Conservation (phyloP, 2,113 vertebrate species). For the Leucoraja erinaceus region DNA sequence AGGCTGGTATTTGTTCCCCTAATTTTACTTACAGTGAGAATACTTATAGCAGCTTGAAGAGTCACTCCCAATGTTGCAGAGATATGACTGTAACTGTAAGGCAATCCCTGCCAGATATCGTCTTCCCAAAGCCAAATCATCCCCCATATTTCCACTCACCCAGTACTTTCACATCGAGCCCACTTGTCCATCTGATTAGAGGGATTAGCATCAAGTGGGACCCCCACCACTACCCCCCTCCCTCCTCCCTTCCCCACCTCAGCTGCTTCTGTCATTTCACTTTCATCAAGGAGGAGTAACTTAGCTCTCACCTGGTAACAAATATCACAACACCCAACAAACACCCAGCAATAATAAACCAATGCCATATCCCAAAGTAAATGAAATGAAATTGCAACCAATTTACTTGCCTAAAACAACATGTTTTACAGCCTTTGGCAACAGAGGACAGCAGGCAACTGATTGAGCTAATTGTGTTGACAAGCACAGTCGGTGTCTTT, state of each 20-base stretch:
- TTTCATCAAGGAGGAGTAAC: background rate
- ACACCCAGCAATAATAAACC: no score
- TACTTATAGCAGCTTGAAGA: no score
- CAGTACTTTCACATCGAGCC: background rate
- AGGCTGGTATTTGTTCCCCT: background rate
- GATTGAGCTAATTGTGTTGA: background rate
- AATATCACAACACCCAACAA: background rate
- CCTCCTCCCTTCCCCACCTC: background rate
- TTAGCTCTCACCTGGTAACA: background rate
- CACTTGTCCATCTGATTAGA: background rate
- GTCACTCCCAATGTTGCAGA: background rate
- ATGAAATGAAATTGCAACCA: background rate
- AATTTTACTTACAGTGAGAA: background rate
- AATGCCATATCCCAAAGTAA: background rate
- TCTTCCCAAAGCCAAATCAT: background rate
- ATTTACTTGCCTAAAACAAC: background rate
- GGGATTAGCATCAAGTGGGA: background rate
- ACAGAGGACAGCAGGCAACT: background rate
- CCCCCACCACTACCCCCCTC: no score
- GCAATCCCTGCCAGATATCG: background rate
- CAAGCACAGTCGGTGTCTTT: background rate
- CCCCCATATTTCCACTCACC: background rate
- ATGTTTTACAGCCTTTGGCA: background rate
- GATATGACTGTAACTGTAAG: background rate
- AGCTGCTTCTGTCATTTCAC: conserved; percentile 7